Evolutionary conservation across 2,113 vertebrate species (phyloP), one percentile per base, ranked within the genome.

Genomic region (Zapus hudsonius): DNA sequence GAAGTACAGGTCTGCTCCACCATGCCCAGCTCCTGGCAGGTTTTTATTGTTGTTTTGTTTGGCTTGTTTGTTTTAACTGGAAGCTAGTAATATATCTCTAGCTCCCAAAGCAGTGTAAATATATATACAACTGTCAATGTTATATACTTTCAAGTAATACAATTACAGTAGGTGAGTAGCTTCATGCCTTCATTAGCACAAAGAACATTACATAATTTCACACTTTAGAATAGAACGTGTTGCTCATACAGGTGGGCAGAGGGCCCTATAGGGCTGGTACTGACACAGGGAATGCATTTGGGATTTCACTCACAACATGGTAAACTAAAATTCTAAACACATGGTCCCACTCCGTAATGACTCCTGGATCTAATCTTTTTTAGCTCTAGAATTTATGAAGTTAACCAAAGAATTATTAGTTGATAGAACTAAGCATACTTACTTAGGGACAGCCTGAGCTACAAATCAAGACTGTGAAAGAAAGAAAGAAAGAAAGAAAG

Each of bases 21-120:
- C 52, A 38, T 22, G 4, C 16, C 64, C 25, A 13, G 29, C 36
- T 57, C 36, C 38, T 25, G 67, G 3, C 64, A 40, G 47, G 8
- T 79, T 83, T 78, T 84, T 57, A 55, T 69, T 88, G 4, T 67
- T 80, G 31, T 57, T 87, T 40, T 85, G 38, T 73, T 92, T 84
- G 16, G 47, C 12, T 47, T 47, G 47, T 47, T 47, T 70, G 94
- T 85, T 93, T 83, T 82, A 61, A 52, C 38, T 23, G 67, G 31
- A 85, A 88, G 47, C 40, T n/a, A 61, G 63, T 61, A 59, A 73
- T 42, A 13, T 73, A 69, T 31, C 73, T 93, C 22, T 40, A 38
- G n/a, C 33, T 74, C 86, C 67, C 40, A 72, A 85, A 73, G n/a
- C 31, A 87, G 8, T 13, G n/a, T 73, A 67, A 74, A 72, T 57